A percentile compares a stretch with the other conserved stretches of the same genome.
Evolutionary conservation across 2,797 vertebrate species (phyloP).

Genomic region (Glyptemys insculpta): DNA sequence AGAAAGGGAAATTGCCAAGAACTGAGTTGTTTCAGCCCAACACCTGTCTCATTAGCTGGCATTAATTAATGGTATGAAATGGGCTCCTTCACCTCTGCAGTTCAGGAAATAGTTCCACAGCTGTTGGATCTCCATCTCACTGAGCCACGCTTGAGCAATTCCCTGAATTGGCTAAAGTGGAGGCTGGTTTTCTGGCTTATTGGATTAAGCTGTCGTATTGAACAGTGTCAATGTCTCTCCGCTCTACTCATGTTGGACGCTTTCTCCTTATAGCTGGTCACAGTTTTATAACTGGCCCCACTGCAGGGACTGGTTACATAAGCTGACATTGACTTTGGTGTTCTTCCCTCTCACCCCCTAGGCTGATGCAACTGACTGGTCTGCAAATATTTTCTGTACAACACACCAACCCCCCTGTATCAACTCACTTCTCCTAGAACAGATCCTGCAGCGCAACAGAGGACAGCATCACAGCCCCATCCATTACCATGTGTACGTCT

Average conservation of each 20-base stretch:
- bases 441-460: not conserved
- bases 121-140: not conserved
- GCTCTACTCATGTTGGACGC: not conserved
- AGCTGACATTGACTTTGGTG: not conserved
- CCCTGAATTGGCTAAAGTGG: rapidly evolving
- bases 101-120: not conserved
- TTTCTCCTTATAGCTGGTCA: not conserved
- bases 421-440: not conserved
- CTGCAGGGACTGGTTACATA: not conserved
- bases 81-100: not conserved
- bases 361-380: not conserved
- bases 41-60: not conserved
- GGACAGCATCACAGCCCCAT: not conserved
- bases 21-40: not conserved
- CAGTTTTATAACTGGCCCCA: not conserved
- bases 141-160: rapidly evolving
- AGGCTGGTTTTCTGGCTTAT: not conserved
- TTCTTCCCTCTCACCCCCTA: not conserved
- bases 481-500: not conserved
- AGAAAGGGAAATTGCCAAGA: not conserved
- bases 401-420: not conserved
- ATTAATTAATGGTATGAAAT: not conserved
- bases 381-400: not conserved
- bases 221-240: not conserved
- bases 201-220: not conserved